Evolutionary conservation across 2,888 invertebrate genomes (phyloP).

Genomic region (Kryphioiulus occultus): DNA sequence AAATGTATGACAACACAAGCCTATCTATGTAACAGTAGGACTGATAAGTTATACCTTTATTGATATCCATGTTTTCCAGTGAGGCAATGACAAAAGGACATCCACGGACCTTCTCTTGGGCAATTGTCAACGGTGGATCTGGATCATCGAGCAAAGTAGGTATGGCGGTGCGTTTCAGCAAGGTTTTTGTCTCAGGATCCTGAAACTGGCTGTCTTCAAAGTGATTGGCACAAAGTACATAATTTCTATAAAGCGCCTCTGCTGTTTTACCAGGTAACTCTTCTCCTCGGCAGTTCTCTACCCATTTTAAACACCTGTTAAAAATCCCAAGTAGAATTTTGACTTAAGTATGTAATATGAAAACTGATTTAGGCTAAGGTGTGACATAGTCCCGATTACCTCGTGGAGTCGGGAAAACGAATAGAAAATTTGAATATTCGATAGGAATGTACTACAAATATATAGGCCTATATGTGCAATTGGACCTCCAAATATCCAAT

Average conservation of each 20-base stretch:
- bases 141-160: slow-evolving; percentile 33
- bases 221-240: slow-evolving; percentile 43
- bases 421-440: too few species aligned
- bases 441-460: too few species aligned
- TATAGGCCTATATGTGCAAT: too few species aligned
- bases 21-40: too few species aligned
- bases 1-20: too few species aligned
- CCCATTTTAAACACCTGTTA: slow-evolving; percentile 46
- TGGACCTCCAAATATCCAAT: too few species aligned
- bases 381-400: too few species aligned
- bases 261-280: slow-evolving; percentile 31
- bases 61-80: not conserved
- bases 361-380: too few species aligned
- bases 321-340: too few species aligned
- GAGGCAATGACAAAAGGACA: not conserved
- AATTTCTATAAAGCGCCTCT: not conserved
- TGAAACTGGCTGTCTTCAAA: slow-evolving; percentile 46
- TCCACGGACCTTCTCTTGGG: not conserved
- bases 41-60: not conserved
- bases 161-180: slow-evolving; percentile 43
- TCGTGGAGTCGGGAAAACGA: too few species aligned
- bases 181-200: slow-evolving; percentile 25
- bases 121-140: slow-evolving; percentile 21
- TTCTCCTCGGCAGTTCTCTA: slow-evolving; percentile 33
- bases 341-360: too few species aligned